A percentile compares a stretch with the other conserved stretches of the same genome.
Evolutionary conservation across 2,797 vertebrate species (phyloP).

Genomic region (Pseudochirops cupreus): DNA sequence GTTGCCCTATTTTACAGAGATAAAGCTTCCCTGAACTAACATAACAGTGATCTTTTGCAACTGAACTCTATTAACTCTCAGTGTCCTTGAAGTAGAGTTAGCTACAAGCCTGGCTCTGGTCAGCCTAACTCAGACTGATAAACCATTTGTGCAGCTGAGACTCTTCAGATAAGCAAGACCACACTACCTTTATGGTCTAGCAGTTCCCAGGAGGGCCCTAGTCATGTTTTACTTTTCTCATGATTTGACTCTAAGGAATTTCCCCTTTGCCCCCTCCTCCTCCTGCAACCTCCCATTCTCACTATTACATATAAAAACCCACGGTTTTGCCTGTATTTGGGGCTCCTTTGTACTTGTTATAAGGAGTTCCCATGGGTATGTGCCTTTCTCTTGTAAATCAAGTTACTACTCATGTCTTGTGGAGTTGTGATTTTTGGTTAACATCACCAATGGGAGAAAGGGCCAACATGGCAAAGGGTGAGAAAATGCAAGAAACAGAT

Average conservation of each 20-base stretch:
- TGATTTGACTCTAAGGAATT: not conserved
- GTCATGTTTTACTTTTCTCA: not conserved
- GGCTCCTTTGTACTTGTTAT: not conserved
- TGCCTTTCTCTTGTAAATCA: not conserved
- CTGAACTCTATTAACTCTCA: not conserved
- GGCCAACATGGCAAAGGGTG: not conserved
- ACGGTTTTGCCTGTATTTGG: not conserved
- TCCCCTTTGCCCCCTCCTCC: not conserved
- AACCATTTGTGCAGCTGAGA: not conserved
- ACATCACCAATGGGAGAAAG: not conserved
- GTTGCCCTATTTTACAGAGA: not conserved
- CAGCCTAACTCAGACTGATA: not conserved
- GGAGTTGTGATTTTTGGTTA: not conserved
- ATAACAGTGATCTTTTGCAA: not conserved
- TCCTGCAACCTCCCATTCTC: not conserved
- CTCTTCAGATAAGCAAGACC: not conserved
- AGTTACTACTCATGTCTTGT: not conserved
- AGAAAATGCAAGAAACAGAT: not conserved
- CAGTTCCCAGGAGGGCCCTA: not conserved
- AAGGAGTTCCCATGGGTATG: not conserved
- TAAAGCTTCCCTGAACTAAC: not conserved
- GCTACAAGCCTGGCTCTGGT: not conserved
- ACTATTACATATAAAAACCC: not conserved
- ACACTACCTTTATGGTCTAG: not conserved
- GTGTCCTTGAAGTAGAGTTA: not conserved